phyloP scores from a whole-genome alignment of 2,888 invertebrate genomes.

The Deroplatys truncata region DNA sequence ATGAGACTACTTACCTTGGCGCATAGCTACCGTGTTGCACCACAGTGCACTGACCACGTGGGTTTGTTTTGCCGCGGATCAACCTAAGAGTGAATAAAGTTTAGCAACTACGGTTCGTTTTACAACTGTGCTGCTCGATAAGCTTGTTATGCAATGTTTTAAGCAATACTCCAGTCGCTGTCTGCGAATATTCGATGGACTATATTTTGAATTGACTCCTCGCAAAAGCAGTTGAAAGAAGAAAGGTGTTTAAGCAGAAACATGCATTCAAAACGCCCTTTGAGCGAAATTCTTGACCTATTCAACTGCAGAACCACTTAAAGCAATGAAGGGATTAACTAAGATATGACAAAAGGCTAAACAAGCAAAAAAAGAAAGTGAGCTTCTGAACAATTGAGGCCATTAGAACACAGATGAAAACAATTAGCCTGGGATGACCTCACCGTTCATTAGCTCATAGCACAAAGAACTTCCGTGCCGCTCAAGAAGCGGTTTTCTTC shows the following conservation, averaged over 20 bases:
- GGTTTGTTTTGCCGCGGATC: no score
- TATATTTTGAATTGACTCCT: no score
- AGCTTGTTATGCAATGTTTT: no score
- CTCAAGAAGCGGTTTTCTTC: neutral
- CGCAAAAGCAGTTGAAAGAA: neutral
- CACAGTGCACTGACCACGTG: no score
- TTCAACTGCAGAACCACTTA: neutral
- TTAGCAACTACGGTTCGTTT: no score
- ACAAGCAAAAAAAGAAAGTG: neutral
- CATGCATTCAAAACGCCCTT: no score
- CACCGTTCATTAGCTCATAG: neutral
- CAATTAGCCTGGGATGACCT: neutral
- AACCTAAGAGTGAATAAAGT: no score
- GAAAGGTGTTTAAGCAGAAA: neutral
- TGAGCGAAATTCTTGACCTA: neutral
- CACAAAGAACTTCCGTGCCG: neutral
- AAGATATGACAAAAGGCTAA: neutral
- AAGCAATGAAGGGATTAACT: neutral
- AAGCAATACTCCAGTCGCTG: no score
- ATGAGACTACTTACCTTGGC: no score
- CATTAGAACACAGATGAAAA: neutral
- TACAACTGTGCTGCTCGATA: no score
- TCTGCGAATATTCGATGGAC: no score
- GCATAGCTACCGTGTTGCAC: no score
- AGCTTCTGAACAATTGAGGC: neutral